These are phyloP conservation scores for Petrocephalus schoutedeni DNA, from an alignment of 2,797 vertebrate genomes.

Conservation along the genomic window DNA sequence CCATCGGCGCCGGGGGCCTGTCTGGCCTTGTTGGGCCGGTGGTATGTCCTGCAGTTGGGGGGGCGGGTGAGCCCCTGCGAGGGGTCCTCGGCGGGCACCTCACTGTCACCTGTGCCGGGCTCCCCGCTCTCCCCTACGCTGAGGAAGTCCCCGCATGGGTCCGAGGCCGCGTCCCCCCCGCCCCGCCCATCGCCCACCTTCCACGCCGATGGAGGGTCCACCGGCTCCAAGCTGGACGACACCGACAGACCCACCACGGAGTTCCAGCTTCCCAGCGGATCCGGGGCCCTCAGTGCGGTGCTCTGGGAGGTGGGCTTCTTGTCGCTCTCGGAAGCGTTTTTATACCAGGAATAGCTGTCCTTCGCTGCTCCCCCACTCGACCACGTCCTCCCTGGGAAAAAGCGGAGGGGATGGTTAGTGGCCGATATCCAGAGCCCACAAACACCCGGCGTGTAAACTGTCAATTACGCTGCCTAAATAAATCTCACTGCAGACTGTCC, in stretches of 20 bases:
- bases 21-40: conserved; percentile 83
- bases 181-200: conserved; percentile 12
- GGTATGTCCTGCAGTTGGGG: conserved; percentile 89
- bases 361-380: conserved; percentile 61
- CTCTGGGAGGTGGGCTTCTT: conserved; percentile 68
- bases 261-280: conserved; percentile 76
- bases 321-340: conserved; percentile 74
- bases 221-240: conserved; percentile 59
- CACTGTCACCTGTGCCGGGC: conserved; percentile 57
- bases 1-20: conserved; percentile 56
- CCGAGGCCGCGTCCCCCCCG: conserved; percentile 6
- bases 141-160: conserved; percentile 35
- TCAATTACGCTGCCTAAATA: background rate
- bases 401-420: background rate
- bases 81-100: conserved; percentile 69
- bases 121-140: conserved; percentile 54
- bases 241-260: conserved; percentile 68
- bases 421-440: background rate
- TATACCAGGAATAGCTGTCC: conserved; percentile 80
- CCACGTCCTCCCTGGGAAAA: conserved; percentile 63
- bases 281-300: conserved; percentile 66
- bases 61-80: conserved; percentile 74
- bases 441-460: background rate
- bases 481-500: background rate
- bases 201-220: conserved; percentile 48